Evolutionary conservation across 2,113 vertebrate species (phyloP).

Genomic region (Centropristis striata): DNA sequence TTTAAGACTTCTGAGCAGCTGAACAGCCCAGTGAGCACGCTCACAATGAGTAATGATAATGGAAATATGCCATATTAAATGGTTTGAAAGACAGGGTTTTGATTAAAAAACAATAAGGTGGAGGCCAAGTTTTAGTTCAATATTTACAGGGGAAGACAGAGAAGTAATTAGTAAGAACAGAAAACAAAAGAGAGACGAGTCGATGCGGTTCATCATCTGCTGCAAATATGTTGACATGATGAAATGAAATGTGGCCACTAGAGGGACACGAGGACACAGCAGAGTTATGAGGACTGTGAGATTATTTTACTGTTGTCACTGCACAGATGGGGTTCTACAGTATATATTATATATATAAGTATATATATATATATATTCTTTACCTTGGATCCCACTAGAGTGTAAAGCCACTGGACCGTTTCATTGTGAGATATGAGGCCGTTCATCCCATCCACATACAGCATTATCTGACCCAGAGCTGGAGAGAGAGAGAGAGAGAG

Average conservation of each 20-base stretch:
- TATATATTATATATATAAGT: background rate
- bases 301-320: slow-evolving; percentile 9
- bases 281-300: background rate
- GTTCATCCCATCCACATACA: slow-evolving; percentile 99
- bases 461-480: slow-evolving; percentile 99
- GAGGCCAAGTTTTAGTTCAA: slow-evolving; percentile 26
- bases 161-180: slow-evolving; percentile 39
- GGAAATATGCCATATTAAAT: slow-evolving; percentile 1
- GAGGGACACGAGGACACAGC: slow-evolving; percentile 53
- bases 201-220: background rate
- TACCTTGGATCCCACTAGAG: slow-evolving; percentile 97
- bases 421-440: slow-evolving; percentile 96
- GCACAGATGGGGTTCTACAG: slow-evolving; percentile 19
- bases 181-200: background rate
- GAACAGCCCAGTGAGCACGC: background rate
- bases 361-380: no score
- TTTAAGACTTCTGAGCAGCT: slow-evolving; percentile 13
- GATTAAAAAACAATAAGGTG: slow-evolving; percentile 35
- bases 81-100: slow-evolving; percentile 4
- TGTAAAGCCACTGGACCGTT: slow-evolving; percentile 97
- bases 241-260: slow-evolving; percentile 64
- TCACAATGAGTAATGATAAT: background rate
- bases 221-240: slow-evolving; percentile 1
- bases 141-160: slow-evolving; percentile 30
- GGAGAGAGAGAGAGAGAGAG: slow-evolving; percentile 20